Evolutionary conservation across 2,113 vertebrate species (phyloP).

Genomic region (Petrocephalus zakoni): DNA sequence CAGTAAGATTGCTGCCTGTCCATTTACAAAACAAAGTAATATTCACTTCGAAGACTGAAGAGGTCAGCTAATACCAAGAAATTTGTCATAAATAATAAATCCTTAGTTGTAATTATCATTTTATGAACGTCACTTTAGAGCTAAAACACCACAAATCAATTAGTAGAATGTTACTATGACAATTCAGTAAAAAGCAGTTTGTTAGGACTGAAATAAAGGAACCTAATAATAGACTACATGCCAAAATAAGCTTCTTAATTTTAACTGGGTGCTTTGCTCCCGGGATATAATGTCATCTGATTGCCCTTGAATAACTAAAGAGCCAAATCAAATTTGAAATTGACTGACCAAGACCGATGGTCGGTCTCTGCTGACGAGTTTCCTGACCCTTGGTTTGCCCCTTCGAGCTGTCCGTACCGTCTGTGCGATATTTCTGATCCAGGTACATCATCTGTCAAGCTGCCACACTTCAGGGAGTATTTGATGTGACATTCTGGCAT

Average conservation of each 20-base stretch:
- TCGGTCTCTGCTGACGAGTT: not conserved
- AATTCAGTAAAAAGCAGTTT: not conserved
- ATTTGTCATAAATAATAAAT: not conserved
- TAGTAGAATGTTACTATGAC: not conserved
- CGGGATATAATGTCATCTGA: not conserved
- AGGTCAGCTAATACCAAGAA: not conserved
- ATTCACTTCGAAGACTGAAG: not conserved
- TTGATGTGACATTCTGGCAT: slow-evolving; percentile 13
- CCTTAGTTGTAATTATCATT: not conserved
- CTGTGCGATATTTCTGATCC: not conserved
- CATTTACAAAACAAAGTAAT: not conserved
- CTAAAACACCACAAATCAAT: not conserved
- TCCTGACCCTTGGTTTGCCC: not conserved
- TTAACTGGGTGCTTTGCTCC: not conserved
- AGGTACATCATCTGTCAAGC: not conserved
- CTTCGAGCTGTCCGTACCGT: no score
- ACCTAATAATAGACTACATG: not conserved
- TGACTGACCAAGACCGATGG: not conserved
- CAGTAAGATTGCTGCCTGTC: no score
- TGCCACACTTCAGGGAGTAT: not conserved
- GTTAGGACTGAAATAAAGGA: slow-evolving; percentile 1
- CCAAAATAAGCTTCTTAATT: not conserved
- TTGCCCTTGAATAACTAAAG: not conserved
- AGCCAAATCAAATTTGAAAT: not conserved
- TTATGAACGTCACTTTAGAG: not conserved